Evolutionary conservation across 1,140 invertebrate species (phyloP).

Genomic region (Hycleus phaleratus): DNA sequence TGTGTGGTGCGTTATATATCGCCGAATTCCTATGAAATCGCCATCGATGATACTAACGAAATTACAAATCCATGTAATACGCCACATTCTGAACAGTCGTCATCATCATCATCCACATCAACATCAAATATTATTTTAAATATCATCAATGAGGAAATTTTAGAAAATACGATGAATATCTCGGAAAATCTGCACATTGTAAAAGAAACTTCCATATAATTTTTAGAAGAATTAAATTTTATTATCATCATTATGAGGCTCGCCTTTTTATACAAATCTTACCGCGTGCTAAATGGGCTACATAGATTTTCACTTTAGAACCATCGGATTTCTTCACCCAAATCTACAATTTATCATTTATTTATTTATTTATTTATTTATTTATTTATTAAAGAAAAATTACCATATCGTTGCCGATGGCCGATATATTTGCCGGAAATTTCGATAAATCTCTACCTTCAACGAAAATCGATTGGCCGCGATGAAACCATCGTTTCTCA

Average conservation of each 20-base stretch:
- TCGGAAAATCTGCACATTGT: too few species aligned
- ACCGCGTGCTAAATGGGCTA: constrained; percentile 75
- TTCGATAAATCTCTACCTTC: constrained; percentile 77
- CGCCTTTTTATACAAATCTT: constrained; percentile 82
- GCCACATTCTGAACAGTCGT: not conserved
- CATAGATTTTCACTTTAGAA: constrained; percentile 73
- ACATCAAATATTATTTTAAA: not conserved
- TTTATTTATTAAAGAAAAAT: too few species aligned
- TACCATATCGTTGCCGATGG: constrained; percentile 82
- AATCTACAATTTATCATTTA: constrained; percentile 56
- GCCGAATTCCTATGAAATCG: constrained; percentile 13
- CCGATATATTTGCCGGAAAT: constrained; percentile 79
- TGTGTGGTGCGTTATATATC: constrained; percentile 41
- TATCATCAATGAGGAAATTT: not conserved
- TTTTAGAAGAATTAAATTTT: not conserved
- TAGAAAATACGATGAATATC: too few species aligned
- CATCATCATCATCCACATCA: too few species aligned
- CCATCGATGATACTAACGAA: not conserved
- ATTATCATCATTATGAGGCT: constrained; percentile 48
- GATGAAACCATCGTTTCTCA: constrained; percentile 90
- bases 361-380: constrained; percentile 1
- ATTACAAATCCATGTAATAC: not conserved
- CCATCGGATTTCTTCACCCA: constrained; percentile 84
- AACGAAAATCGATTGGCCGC: constrained; percentile 86
- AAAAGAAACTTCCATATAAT: too few species aligned